A percentile compares a stretch with the other conserved stretches of the same genome.
Conservation (phyloP, 2,797 vertebrate genomes). For the Etheostoma nigrum region DNA sequence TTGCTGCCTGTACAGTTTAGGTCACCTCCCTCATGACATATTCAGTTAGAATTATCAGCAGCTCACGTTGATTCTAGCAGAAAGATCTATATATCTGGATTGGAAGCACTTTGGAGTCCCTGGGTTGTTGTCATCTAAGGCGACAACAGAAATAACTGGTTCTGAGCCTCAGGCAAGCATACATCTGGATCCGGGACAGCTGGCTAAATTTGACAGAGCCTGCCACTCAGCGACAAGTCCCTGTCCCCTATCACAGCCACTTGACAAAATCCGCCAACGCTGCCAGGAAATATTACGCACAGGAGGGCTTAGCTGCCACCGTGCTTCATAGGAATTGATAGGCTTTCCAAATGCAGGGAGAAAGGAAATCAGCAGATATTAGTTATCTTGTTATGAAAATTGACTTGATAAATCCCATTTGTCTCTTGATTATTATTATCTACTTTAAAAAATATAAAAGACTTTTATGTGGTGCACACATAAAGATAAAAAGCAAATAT, state of each 20-base stretch:
- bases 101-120: constrained; percentile 40
- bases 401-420: not conserved
- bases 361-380: constrained; percentile 38
- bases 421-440: constrained; percentile 15
- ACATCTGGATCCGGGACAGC: constrained; percentile 66
- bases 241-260: constrained; percentile 56
- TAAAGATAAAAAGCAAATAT: not conserved
- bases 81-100: constrained; percentile 34
- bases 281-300: constrained; percentile 51
- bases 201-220: constrained; percentile 74
- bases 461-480: not conserved
- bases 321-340: constrained; percentile 37
- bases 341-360: constrained; percentile 11
- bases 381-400: constrained; percentile 10
- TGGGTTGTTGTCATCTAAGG: constrained; percentile 45
- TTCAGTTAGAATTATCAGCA: constrained; percentile 35
- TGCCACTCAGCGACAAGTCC: constrained; percentile 68
- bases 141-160: constrained; percentile 63
- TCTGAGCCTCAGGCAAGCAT: constrained; percentile 59
- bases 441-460: not conserved
- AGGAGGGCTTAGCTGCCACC: constrained; percentile 26
- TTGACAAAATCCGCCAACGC: constrained; percentile 39
- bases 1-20: constrained; percentile 12
- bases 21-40: constrained; percentile 13
- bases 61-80: not conserved